Conservation (phyloP, 92 coral and sea anemone genomes). For the Ricordea florida region DNA sequence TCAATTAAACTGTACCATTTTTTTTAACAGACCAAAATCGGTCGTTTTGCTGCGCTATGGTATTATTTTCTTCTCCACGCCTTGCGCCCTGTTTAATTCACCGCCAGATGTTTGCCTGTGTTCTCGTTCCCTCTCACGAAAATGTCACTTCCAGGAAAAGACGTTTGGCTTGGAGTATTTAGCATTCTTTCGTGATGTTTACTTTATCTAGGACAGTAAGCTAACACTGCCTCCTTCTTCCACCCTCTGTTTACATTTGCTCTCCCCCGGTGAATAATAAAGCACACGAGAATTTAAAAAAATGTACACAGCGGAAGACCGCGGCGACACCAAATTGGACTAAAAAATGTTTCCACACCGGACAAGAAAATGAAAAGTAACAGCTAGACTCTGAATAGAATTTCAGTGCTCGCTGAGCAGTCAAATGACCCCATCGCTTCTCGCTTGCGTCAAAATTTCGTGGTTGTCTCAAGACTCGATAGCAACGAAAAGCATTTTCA, state of each 20-base stretch:
- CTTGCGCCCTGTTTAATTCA: constrained; percentile 31
- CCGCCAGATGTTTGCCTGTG: constrained; percentile 73
- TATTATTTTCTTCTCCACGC: constrained; percentile 5
- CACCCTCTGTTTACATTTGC: constrained; percentile 68
- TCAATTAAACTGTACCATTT: background rate
- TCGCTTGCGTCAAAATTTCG: no score
- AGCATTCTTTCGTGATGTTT: constrained; percentile 83
- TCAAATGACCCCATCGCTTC: no score
- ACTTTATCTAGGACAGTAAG: constrained; percentile 65
- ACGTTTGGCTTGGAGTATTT: constrained; percentile 87
- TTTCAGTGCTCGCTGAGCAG: no score
- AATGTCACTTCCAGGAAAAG: constrained; percentile 68
- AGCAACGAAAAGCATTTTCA: constrained; percentile 41
- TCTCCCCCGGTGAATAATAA: constrained; percentile 29
- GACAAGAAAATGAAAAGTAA: no score
- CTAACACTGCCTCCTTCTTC: constrained; percentile 66
- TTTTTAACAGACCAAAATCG: background rate
- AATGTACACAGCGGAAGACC: no score
- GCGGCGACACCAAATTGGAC: no score
- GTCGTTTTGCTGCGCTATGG: background rate
- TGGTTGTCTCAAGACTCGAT: no score
- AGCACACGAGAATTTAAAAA: constrained; percentile 15
- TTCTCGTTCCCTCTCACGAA: constrained; percentile 77
- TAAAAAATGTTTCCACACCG: no score
- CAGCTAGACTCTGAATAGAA: no score